These are phyloP conservation scores for Phainopepla nitens DNA, from an alignment of 2,113 vertebrate genomes.

Conservation along the genomic window DNA sequence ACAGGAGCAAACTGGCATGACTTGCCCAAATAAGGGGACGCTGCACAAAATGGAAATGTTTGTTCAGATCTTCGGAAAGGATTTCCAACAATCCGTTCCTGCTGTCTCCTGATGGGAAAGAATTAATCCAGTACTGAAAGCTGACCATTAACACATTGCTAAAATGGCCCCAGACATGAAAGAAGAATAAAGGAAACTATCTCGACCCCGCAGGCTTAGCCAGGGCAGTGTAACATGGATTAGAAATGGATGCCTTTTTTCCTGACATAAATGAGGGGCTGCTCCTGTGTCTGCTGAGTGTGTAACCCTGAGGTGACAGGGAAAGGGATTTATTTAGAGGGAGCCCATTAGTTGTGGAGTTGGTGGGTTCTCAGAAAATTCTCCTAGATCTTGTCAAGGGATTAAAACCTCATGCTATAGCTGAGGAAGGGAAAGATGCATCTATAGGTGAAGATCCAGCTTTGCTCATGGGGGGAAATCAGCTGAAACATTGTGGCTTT, in stretches of 20 bases:
- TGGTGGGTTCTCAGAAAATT: not conserved
- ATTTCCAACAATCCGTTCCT: not conserved
- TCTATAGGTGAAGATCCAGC: not conserved
- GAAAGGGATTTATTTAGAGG: not conserved
- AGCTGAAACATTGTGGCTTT: not conserved
- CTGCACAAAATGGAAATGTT: not conserved
- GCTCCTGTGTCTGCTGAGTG: not conserved
- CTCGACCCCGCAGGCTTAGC: not conserved
- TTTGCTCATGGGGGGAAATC: not conserved
- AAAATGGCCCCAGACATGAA: not conserved
- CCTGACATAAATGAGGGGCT: not conserved
- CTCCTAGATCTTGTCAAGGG: not conserved
- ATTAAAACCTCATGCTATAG: not conserved
- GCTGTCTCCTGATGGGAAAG: not conserved
- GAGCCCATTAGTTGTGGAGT: not conserved
- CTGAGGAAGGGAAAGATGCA: not conserved
- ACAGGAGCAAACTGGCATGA: not conserved
- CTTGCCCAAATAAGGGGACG: not conserved
- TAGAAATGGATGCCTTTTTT: not conserved
- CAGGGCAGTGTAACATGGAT: not conserved
- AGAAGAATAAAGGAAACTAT: constrained; percentile 33
- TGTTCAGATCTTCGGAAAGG: not conserved
- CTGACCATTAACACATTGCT: not conserved
- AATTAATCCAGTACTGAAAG: constrained; percentile 11
- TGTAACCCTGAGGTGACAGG: not conserved